phyloP scores from a whole-genome alignment of 1,140 invertebrate genomes.

The Propsilocerus akamusi region DNA sequence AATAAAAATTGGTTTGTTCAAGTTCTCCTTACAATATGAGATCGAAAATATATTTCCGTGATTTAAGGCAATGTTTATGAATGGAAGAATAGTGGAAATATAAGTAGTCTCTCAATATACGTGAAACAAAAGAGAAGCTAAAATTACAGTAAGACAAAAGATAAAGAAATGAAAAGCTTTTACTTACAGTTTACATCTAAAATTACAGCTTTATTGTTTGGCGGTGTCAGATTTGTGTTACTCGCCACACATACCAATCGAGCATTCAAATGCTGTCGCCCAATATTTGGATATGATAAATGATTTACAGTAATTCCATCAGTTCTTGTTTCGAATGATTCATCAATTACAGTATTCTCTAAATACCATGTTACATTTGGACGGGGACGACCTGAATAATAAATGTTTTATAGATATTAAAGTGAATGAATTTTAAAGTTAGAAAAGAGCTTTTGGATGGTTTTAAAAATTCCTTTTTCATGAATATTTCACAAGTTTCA shows the following conservation, averaged over 20 bases:
- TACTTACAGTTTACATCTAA: conserved; percentile 76
- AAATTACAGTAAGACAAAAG: neutral
- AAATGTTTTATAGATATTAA: conserved; percentile 9
- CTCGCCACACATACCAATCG: conserved; percentile 65
- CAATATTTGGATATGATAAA: conserved; percentile 50
- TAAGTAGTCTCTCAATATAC: neutral
- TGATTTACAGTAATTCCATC: conserved; percentile 58
- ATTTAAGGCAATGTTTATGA: too few relatives aligned
- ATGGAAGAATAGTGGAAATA: too few relatives aligned
- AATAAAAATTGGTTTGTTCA: too few relatives aligned
- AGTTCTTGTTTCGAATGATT: conserved; percentile 47
- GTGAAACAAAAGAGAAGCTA: neutral
- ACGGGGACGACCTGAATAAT: conserved; percentile 44
- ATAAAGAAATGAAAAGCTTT: conserved; percentile 5
- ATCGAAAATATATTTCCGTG: too few relatives aligned
- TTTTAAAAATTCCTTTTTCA: neutral
- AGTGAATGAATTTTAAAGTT: neutral
- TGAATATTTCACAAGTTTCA: neutral
- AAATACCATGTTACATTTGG: conserved; percentile 69
- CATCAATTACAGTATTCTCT: conserved; percentile 64
- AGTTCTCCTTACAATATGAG: too few relatives aligned
- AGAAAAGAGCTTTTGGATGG: neutral
- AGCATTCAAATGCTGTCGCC: conserved; percentile 55
- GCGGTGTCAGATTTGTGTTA: conserved; percentile 63
- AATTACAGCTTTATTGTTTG: conserved; percentile 51